Base-by-base conservation (phyloP, 2,797 vertebrate genomes). In the Macroramphosus scolopax region DNA sequence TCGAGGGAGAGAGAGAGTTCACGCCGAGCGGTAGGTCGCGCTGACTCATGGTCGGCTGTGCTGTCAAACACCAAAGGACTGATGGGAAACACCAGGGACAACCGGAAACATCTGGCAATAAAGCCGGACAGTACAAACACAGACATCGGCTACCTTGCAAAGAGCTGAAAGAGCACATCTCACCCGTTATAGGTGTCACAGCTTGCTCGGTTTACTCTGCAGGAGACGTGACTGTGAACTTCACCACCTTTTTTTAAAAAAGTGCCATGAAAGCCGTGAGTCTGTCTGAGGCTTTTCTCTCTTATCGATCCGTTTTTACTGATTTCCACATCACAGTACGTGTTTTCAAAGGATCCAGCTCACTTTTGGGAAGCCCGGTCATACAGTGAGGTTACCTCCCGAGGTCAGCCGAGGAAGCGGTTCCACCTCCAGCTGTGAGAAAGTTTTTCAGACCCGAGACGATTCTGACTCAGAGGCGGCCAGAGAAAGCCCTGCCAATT, bases 71-170 rank as follows among this genome's bases (percentile, higher is more conserved):
- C 38, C 4, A 2, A 1, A 8, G 11, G 32, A 37, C 49, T 48
- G 58, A 65, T 62, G 60, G 52, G 60, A 72, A 77, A 51, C 63
- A 50, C 68, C 51, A 57, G 0, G 28, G 70, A 72, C 71, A 62
- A 75, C 50, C 68, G 63, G 34, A 73, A 77, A 82, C 75, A 68
- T 76, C 58, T 80, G 78, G 48, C 42, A 52, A 30, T 63, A 38
- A 76, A 63, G 51, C 8, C 51, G 35, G 63, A 77, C 44, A 49
- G 72, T 6, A 50, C 59, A 63, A 55, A 69, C 40, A 51, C 17
- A 38, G 39, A 54, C 33, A 38, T 2, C 0, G 12, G 52, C 59
- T 49, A 40, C 43, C 29, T 25, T 15, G 45, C 29, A 40, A 59
- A 53, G 45, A 17, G 4, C 5, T 13, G 10, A 39, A 39, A 39